phyloP scores from a whole-genome alignment of 2,113 vertebrate species.

The Nycticebus coucang region DNA sequence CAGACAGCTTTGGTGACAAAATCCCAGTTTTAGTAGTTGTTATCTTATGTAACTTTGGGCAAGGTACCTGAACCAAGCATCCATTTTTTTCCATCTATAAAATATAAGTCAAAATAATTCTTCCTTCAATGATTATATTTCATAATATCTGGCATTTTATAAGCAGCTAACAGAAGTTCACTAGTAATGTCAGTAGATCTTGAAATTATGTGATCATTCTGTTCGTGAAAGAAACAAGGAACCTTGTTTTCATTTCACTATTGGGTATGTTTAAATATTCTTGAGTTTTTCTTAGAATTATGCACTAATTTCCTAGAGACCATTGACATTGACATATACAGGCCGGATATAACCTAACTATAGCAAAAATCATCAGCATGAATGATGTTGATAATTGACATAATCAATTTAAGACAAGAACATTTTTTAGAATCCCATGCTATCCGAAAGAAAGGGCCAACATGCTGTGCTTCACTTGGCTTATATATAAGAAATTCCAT shows the following conservation, averaged over 20 bases:
- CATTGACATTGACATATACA: background rate
- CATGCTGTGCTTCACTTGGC: background rate
- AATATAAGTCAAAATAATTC: background rate
- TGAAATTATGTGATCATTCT: background rate
- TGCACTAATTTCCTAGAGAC: background rate
- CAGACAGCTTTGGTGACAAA: background rate
- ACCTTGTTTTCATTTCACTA: background rate
- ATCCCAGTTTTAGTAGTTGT: background rate
- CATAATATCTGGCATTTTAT: background rate
- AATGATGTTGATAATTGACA: background rate
- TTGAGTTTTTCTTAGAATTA: background rate
- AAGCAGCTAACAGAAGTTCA: background rate
- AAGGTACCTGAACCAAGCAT: background rate
- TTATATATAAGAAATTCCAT: background rate
- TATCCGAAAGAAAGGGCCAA: background rate
- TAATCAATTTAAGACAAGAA: background rate
- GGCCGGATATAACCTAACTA: background rate
- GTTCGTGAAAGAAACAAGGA: background rate
- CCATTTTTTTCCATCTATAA: background rate
- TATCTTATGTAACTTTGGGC: background rate
- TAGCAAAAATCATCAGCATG: background rate
- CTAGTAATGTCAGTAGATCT: background rate
- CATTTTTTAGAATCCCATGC: background rate
- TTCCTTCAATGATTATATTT: background rate
- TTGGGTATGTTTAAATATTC: background rate